These are phyloP conservation scores for Perccottus glenii DNA, from an alignment of 2,113 vertebrate genomes.

Conservation along the genomic window DNA sequence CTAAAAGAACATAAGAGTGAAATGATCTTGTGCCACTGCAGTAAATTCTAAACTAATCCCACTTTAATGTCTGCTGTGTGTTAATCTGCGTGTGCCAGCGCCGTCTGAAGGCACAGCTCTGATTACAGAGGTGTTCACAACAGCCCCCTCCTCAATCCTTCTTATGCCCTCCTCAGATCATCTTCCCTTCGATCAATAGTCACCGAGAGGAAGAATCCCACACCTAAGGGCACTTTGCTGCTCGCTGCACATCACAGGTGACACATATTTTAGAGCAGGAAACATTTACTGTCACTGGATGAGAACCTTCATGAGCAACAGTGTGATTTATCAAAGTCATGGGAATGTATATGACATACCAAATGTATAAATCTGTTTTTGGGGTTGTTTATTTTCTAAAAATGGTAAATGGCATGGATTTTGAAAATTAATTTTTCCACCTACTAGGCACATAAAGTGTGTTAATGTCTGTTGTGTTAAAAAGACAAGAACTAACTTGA, in stretches of 20 bases:
- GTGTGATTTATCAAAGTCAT: too few relatives aligned
- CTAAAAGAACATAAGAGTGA: conserved; percentile 20
- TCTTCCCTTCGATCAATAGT: conserved; percentile 71
- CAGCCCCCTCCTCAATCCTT: conserved; percentile 53
- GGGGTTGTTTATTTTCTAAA: too few relatives aligned
- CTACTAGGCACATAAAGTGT: too few relatives aligned
- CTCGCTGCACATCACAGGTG: conserved; percentile 51
- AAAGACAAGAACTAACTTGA: too few relatives aligned
- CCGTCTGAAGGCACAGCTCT: conserved; percentile 39
- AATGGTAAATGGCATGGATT: too few relatives aligned
- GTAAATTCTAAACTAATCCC: conserved; percentile 41
- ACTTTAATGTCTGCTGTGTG: conserved; percentile 21
- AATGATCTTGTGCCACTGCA: conserved; percentile 6
- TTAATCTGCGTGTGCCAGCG: conserved; percentile 29
- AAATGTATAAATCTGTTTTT: too few relatives aligned
- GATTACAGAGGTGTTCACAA: conserved; percentile 64
- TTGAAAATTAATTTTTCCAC: too few relatives aligned
- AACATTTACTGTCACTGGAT: conserved; percentile 32
- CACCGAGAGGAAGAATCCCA: conserved; percentile 63
- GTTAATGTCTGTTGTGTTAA: too few relatives aligned
- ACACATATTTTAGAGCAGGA: conserved; percentile 57
- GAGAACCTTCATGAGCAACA: conserved; percentile 41
- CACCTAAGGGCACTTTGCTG: conserved; percentile 63
- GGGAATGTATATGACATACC: too few relatives aligned
- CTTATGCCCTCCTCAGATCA: conserved; percentile 68